Conservation (phyloP, 2,888 invertebrate genomes). For the Uloborus plumipes region DNA sequence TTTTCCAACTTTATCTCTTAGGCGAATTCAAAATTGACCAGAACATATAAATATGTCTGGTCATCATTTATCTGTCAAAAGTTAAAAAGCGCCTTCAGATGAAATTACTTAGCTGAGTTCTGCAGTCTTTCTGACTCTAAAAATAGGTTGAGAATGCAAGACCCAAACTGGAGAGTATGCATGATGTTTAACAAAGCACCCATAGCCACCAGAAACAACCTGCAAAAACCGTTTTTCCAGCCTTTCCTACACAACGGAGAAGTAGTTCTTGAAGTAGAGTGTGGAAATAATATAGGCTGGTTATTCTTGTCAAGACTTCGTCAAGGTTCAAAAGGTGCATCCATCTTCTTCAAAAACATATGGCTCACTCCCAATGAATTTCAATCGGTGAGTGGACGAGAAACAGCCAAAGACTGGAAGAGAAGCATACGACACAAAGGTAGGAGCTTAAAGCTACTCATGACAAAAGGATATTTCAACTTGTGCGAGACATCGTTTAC, state of each 20-base stretch:
- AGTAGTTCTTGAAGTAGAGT: slow-evolving; percentile 71
- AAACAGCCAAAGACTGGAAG: slow-evolving; percentile 74
- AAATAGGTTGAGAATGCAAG: too few species aligned
- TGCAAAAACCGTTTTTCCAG: slow-evolving; percentile 30
- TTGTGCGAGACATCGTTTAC: slow-evolving; percentile 72
- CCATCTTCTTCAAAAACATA: slow-evolving; percentile 71
- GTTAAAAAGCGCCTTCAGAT: too few species aligned
- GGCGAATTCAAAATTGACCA: too few species aligned
- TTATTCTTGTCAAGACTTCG: slow-evolving; percentile 72
- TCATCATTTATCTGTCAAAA: too few species aligned
- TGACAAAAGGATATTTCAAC: slow-evolving; percentile 72
- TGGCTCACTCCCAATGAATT: slow-evolving; percentile 74
- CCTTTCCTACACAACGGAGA: slow-evolving; percentile 68
- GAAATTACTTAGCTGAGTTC: too few species aligned
- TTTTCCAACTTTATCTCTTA: too few species aligned
- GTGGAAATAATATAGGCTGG: slow-evolving; percentile 70
- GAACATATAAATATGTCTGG: too few species aligned
- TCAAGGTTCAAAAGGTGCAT: slow-evolving; percentile 74
- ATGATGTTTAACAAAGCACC: too few species aligned
- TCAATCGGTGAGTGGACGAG: slow-evolving; percentile 73
- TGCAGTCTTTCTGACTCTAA: too few species aligned
- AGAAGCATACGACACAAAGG: slow-evolving; percentile 73
- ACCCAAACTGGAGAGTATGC: too few species aligned
- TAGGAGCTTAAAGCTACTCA: slow-evolving; percentile 73
- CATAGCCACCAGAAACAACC: too few species aligned